These are phyloP conservation scores for Pheosia tremula DNA, from an alignment of 2,888 invertebrate species.

Conservation along the genomic window DNA sequence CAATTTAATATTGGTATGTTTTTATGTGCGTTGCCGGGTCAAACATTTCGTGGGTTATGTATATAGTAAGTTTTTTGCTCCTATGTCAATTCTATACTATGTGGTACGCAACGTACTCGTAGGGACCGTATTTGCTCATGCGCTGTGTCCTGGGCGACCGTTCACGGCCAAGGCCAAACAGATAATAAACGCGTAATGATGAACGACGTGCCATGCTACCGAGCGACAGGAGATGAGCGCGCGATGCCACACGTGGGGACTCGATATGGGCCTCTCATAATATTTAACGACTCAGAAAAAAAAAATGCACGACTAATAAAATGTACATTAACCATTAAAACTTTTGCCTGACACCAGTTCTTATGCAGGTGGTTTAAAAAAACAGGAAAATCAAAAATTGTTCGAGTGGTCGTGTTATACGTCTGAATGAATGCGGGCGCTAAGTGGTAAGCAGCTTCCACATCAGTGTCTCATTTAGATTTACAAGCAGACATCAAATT, in stretches of 20 bases:
- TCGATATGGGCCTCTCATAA: slow-evolving; percentile 67
- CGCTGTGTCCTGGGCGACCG: slow-evolving; percentile 67
- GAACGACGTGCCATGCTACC: slow-evolving; percentile 75
- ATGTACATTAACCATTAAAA: slow-evolving; percentile 52
- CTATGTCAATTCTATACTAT: slow-evolving; percentile 48
- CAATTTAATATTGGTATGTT: slow-evolving; percentile 42
- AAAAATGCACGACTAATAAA: slow-evolving; percentile 56
- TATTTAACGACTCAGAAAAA: slow-evolving; percentile 78
- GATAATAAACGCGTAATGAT: slow-evolving; percentile 78
- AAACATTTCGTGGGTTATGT: slow-evolving; percentile 38
- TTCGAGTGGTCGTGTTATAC: slow-evolving; percentile 26
- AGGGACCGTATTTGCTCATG: slow-evolving; percentile 61
- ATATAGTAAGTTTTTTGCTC: slow-evolving; percentile 55
- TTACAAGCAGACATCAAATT: slow-evolving; percentile 52
- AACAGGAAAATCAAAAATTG: slow-evolving; percentile 5
- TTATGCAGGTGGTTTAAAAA: slow-evolving; percentile 15
- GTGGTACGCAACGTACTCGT: slow-evolving; percentile 48
- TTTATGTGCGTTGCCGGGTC: slow-evolving; percentile 28
- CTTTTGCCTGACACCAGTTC: slow-evolving; percentile 45
- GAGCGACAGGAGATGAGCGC: slow-evolving; percentile 64
- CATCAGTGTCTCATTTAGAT: slow-evolving; percentile 49
- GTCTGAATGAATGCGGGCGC: slow-evolving; percentile 41
- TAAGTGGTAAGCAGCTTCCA: slow-evolving; percentile 41
- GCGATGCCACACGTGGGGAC: slow-evolving; percentile 72
- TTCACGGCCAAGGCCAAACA: slow-evolving; percentile 82